A percentile compares a stretch with the other conserved stretches of the same genome.
Evolutionary conservation across 2,797 vertebrate genomes (phyloP).

Genomic region (Nasua narica): DNA sequence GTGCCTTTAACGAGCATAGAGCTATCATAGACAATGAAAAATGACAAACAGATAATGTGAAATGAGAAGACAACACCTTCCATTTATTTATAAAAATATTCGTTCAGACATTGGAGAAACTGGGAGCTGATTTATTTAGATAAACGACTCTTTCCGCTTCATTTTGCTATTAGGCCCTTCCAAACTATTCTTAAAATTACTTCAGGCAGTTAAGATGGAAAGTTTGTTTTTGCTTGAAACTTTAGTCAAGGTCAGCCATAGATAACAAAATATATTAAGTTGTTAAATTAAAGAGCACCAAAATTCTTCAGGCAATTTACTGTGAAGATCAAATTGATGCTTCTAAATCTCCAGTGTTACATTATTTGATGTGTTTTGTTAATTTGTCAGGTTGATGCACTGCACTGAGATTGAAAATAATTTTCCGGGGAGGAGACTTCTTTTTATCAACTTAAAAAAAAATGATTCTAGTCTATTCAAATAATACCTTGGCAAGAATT

Average conservation of each 20-base stretch:
- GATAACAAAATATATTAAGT: not conserved
- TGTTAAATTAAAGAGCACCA: slow-evolving; percentile 54
- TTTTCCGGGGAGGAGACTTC: slow-evolving; percentile 63
- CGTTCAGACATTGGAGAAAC: not conserved
- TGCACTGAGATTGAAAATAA: slow-evolving; percentile 64
- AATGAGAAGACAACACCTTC: not conserved
- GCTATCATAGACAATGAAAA: not conserved
- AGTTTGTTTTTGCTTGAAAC: slow-evolving; percentile 47
- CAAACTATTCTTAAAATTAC: slow-evolving; percentile 21
- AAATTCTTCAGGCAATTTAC: not conserved
- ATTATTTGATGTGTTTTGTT: slow-evolving; percentile 57
- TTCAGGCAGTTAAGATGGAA: slow-evolving; percentile 3
- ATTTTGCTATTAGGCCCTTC: not conserved
- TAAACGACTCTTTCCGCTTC: not conserved
- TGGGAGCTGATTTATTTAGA: not conserved
- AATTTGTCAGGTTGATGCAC: slow-evolving; percentile 52
- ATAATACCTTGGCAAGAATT: slow-evolving; percentile 52
- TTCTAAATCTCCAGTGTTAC: not conserved
- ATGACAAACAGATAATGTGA: not conserved
- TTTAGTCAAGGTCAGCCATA: slow-evolving; percentile 28
- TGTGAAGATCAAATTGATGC: slow-evolving; percentile 34
- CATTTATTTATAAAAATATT: not conserved
- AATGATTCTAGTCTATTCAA: slow-evolving; percentile 59
- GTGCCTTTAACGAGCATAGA: not conserved
- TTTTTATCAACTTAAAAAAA: slow-evolving; percentile 59